Evolutionary conservation across 2,113 vertebrate species (phyloP), one percentile per base, ranked within the genome.

Genomic region (Mandrillus leucophaeus): DNA sequence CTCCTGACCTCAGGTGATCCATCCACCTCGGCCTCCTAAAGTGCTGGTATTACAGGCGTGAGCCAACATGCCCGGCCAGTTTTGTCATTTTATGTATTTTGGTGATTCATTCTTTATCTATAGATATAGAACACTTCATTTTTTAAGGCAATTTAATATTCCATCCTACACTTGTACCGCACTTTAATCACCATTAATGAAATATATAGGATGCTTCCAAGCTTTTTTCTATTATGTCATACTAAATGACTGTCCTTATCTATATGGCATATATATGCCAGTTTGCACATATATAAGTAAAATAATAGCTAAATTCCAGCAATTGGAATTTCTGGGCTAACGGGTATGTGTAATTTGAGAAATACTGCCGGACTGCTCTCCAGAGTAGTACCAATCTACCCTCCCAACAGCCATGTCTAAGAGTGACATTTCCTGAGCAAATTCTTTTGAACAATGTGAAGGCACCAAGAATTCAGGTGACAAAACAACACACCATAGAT

Each of bases 61-160:
- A 64, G 27, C 61, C 61, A 64, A 5, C 27, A 64, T 30, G 61
- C 61, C 27, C 11, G 0, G 61, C 61, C 27, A 64, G 61, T 79
- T 87, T 85, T 76, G 22, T 85, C 88, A 92, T 48, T 79, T 50
- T 76, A 85, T 68, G 32, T 57, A 57, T 85, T 93, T 72, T 85
- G 7, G 16, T 59, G n/a, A 82, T 50, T 38, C 85, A 27, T 88
- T 88, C 50, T 50, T 93, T 88, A 70, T 38, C 25, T 43, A 6
- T 57, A 86, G 2, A 90, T 70, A 85, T 0, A 59, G 27, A 87
- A 83, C 43, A 93, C 10, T 50, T 84, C 72, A 50, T 70, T 93
- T 86, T 70, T 79, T 55, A 96, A 96, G 64, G 61, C 50, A 87
- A 61, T 75, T 90, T 61, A 92, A 84, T 61, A 86, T 57, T 80